A percentile compares a stretch with the other conserved stretches of the same genome.
Evolutionary conservation across 2,113 vertebrate genomes (phyloP).

Genomic region (Microcebus murinus): DNA sequence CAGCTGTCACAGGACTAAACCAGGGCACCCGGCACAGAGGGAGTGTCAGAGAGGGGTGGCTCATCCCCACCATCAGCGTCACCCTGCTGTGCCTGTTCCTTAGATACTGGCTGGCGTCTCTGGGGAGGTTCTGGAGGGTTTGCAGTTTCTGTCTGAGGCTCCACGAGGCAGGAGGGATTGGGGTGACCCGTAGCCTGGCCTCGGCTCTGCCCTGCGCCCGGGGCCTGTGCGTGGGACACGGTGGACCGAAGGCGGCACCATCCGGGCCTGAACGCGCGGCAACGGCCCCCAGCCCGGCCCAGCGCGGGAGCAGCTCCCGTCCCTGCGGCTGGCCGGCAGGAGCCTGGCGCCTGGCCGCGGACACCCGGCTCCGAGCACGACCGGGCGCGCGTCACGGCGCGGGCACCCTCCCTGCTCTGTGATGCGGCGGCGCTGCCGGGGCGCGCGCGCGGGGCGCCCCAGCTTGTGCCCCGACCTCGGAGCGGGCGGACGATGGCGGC

Average conservation of each 20-base stretch:
- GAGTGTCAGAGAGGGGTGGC: background rate
- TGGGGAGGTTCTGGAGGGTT: background rate
- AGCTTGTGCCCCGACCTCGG: rapidly evolving
- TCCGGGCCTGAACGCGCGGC: too few species aligned
- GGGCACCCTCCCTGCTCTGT: background rate
- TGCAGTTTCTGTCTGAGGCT: background rate
- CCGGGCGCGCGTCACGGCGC: rapidly evolving
- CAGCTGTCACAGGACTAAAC: background rate
- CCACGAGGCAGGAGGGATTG: background rate
- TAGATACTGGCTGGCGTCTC: background rate
- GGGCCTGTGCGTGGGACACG: background rate
- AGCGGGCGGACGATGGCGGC: background rate
- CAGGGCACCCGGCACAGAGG: constrained; percentile 51
- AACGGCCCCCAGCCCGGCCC: background rate
- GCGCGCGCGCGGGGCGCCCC: rapidly evolving
- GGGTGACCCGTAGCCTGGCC: too few species aligned
- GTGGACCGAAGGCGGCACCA: too few species aligned
- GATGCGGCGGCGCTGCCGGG: background rate
- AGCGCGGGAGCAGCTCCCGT: background rate
- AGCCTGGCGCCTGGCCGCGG: too few species aligned
- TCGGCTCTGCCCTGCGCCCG: background rate
- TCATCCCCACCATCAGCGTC: too few species aligned
- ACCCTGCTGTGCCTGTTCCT: background rate
- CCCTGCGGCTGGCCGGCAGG: too few species aligned
- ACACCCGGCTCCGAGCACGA: too few species aligned